A percentile compares a stretch with the other conserved stretches of the same genome.
Evolutionary conservation across 2,888 invertebrate genomes (phyloP).

Genomic region (Diplolepis rosae): DNA sequence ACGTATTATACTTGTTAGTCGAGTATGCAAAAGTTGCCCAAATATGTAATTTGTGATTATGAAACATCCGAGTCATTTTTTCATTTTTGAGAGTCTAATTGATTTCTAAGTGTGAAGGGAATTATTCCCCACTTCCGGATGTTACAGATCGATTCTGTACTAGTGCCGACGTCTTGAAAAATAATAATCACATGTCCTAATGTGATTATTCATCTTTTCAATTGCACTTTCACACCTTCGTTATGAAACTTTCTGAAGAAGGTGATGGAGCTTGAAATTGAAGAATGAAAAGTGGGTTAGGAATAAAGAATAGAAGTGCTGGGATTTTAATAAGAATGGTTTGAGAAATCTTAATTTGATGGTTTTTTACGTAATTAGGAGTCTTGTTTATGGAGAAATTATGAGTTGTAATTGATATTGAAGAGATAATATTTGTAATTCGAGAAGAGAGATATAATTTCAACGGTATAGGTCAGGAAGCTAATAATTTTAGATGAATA

Average conservation of each 20-base stretch:
- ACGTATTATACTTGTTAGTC: neutral
- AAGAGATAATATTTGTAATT: no score
- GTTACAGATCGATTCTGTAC: neutral
- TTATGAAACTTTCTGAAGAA: neutral
- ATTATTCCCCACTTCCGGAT: conserved; percentile 17
- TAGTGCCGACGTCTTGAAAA: neutral
- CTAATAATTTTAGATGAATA: no score
- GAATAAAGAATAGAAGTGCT: neutral
- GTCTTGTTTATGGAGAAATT: neutral
- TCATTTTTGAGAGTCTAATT: neutral
- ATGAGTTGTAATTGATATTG: neutral
- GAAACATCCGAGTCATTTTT: neutral
- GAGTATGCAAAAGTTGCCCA: neutral
- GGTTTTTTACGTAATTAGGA: neutral
- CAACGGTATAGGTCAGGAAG: no score
- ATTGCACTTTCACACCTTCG: conserved; percentile 25
- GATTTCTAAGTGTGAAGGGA: neutral
- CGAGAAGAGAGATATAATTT: no score
- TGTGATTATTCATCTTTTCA: conserved; percentile 4
- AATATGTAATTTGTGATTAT: neutral
- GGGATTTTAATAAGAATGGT: neutral
- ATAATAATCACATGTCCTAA: conserved; percentile 15
- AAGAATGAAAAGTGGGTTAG: neutral
- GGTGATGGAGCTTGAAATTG: neutral
- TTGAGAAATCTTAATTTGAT: no score